phyloP scores from a whole-genome alignment of 53 echinoderm and acorn worm species.

The Henricia sp. region DNA sequence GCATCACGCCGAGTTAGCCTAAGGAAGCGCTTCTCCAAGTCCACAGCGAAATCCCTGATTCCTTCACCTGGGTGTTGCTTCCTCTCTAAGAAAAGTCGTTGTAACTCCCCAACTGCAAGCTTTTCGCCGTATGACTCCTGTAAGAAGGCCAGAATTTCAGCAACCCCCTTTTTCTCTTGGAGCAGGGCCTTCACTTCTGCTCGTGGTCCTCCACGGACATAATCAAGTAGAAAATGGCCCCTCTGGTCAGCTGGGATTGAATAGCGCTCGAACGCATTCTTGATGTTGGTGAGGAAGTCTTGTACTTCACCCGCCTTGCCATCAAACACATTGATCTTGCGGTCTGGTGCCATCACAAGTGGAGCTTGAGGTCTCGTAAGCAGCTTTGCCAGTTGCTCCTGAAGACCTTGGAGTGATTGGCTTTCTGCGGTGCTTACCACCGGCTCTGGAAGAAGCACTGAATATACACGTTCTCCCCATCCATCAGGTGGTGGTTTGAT shows the following conservation, averaged over 20 bases:
- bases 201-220: background rate
- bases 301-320: background rate
- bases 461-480: slow-evolving; percentile 2
- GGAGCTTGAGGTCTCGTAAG: slow-evolving; percentile 3
- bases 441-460: background rate
- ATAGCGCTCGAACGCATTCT: slow-evolving; percentile 9
- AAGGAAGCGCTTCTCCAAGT: slow-evolving; percentile 42
- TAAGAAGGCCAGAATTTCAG: slow-evolving; percentile 21
- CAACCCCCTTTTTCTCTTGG: background rate
- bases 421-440: background rate
- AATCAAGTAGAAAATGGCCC: background rate
- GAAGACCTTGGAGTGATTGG: background rate
- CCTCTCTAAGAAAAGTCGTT: slow-evolving; percentile 46
- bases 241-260: background rate
- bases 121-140: slow-evolving; percentile 18
- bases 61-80: slow-evolving; percentile 20
- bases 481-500: slow-evolving; percentile 17
- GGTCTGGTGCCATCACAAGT: slow-evolving; percentile 16
- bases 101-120: slow-evolving; percentile 41
- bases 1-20: slow-evolving; percentile 15
- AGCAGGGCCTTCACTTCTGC: background rate
- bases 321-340: background rate
- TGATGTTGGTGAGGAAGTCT: background rate
- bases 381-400: background rate
- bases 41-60: slow-evolving; percentile 40